These are phyloP conservation scores for Mirza zaza DNA, from an alignment of 2,113 vertebrate genomes.

Conservation along the genomic window DNA sequence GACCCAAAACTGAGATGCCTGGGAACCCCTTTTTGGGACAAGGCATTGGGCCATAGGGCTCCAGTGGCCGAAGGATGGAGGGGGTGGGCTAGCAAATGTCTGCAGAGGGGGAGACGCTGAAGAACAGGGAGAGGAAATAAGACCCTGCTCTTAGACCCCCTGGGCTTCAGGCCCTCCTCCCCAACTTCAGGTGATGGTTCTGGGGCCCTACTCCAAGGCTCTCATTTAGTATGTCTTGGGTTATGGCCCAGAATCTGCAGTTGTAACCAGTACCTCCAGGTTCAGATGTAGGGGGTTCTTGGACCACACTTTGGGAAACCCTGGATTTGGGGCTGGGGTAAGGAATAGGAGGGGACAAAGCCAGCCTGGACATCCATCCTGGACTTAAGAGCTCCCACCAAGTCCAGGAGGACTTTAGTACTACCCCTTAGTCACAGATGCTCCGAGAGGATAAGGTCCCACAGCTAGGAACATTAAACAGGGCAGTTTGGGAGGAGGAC, in stretches of 20 bases:
- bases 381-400: background rate
- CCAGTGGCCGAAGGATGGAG: background rate
- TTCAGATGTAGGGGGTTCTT: background rate
- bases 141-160: background rate
- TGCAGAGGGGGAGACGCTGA: background rate
- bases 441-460: background rate
- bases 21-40: background rate
- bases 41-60: background rate
- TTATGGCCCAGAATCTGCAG: background rate
- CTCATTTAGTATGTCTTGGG: background rate
- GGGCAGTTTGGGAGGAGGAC: background rate
- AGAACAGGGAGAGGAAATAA: background rate
- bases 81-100: background rate
- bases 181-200: fast-evolving
- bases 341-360: background rate
- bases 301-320: background rate
- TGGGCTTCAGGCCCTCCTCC: background rate
- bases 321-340: background rate
- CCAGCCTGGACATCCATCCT: background rate
- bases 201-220: background rate
- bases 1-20: background rate
- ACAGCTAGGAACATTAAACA: background rate
- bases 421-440: background rate
- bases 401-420: background rate
- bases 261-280: background rate